Evolutionary conservation across 1,140 invertebrate species (phyloP).

Genomic region (Orussus abietinus): DNA sequence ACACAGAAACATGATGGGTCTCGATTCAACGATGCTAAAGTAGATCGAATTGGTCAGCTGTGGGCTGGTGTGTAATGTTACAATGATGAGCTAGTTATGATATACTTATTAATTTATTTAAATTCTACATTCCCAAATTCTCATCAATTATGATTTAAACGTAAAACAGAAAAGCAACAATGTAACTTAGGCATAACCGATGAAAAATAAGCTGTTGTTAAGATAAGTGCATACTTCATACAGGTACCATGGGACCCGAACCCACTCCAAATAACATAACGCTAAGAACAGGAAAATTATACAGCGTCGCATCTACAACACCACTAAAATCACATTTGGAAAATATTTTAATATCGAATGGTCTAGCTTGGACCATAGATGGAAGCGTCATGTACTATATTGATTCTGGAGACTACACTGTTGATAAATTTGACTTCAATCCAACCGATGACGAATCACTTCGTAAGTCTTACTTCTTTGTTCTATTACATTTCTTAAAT

Average conservation of each 20-base stretch:
- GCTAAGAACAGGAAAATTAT: slow-evolving; percentile 59
- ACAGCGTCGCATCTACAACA: slow-evolving; percentile 50
- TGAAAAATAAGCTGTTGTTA: neutral
- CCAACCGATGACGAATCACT: slow-evolving; percentile 35
- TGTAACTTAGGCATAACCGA: neutral
- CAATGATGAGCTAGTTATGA: no score
- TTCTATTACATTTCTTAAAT: slow-evolving; percentile 37
- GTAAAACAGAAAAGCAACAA: slow-evolving; percentile 2
- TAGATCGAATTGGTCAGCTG: neutral
- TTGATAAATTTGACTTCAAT: slow-evolving; percentile 66
- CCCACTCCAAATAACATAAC: slow-evolving; percentile 42
- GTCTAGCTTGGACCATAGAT: slow-evolving; percentile 72
- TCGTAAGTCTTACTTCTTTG: slow-evolving; percentile 41
- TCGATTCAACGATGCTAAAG: slow-evolving; percentile 12
- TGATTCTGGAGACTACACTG: slow-evolving; percentile 64
- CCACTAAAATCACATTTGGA: slow-evolving; percentile 40
- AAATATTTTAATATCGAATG: slow-evolving; percentile 80
- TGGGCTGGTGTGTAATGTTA: no score
- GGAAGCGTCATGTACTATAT: slow-evolving; percentile 74
- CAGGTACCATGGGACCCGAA: slow-evolving; percentile 69
- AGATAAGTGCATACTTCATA: slow-evolving; percentile 23
- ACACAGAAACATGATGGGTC: slow-evolving; percentile 5
- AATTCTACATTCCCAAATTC: no score
- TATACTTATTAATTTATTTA: no score
- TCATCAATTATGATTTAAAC: no score